Conservation (phyloP, 2,113 vertebrate genomes). For the Salvator merianae region DNA sequence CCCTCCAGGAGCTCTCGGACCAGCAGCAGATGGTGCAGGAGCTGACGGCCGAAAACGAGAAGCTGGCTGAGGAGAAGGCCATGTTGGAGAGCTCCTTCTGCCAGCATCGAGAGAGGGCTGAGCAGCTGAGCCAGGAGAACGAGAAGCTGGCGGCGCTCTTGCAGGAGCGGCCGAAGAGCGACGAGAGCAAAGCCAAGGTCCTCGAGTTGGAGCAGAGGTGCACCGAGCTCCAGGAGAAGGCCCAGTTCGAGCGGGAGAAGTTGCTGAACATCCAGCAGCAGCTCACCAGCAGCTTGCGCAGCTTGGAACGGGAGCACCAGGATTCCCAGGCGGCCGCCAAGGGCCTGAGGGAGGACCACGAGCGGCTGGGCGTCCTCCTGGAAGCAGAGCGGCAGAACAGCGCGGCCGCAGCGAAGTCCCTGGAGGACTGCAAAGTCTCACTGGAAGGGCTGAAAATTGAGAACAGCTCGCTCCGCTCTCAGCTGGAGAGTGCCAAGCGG, state of each 20-base stretch:
- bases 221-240: constrained; percentile 86
- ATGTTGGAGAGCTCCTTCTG: constrained; percentile 89
- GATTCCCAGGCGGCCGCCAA: constrained; percentile 78
- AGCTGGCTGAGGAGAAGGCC: constrained; percentile 87
- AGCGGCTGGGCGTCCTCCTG: constrained; percentile 76
- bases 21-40: constrained; percentile 97
- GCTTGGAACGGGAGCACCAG: constrained; percentile 89
- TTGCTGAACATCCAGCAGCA: constrained; percentile 95
- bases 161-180: constrained; percentile 82
- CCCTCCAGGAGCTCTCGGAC: constrained; percentile 91
- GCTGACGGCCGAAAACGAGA: constrained; percentile 92
- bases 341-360: constrained; percentile 82
- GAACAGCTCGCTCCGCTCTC: constrained; percentile 82
- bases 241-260: constrained; percentile 91
- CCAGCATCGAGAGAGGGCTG: constrained; percentile 89
- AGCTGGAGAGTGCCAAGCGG: constrained; percentile 86
- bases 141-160: constrained; percentile 82
- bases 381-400: constrained; percentile 76
- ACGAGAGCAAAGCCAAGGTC: constrained; percentile 78
- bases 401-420: constrained; percentile 60
- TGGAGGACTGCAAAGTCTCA: constrained; percentile 78
- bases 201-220: constrained; percentile 88
- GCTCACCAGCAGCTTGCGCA: constrained; percentile 88
- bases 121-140: constrained; percentile 89
- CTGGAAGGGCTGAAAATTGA: constrained; percentile 83